Evolutionary conservation across 35 echinoderm and acorn worm genomes (phyloP), one percentile per base, ranked within the genome.

Genomic region (Eucidaris tribuloides): DNA sequence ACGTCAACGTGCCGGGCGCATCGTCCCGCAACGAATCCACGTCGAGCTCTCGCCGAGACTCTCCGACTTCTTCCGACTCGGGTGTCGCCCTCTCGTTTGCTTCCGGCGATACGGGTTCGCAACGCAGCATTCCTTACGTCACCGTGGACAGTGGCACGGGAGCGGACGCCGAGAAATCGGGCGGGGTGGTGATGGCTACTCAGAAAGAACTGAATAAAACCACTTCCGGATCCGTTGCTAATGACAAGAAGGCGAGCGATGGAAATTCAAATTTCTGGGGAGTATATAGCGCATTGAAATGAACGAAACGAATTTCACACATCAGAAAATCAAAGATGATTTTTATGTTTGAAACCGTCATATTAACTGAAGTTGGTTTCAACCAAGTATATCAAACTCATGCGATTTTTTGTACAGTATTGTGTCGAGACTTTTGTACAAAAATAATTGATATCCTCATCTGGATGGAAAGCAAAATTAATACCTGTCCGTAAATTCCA

Each of bases 181-280:
- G 68, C 24, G 68, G 68, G 22, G 68, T 74, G 14, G 68, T 74
- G 7, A 74, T 74, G 68, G 33, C 23, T n/a, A 14, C 65, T 33
- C 33, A 74, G 34, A n/a, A n/a, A n/a, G n/a, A n/a, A n/a, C n/a
- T n/a, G n/a, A n/a, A n/a, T n/a, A n/a, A n/a, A n/a, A n/a, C n/a
- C n/a, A 41, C 35, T 5, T n/a, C 68, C 40, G 34, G 41, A 1
- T n/a, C 37, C 6, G 61, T 32, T 5, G 61, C 28, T 17, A 34
- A 34, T 6, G 24, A 64, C 61, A 64, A 64, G 4, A 64, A 64
- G 4, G 41, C 68, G 6, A 40, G 11, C 9, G 68, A 74, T n/a
- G 68, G 68, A 22, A 74, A 74, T 74, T 74, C 68, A 14, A 74
- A 44, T 20, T 74, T 74, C 68, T 74, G 68, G 68, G 68, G 68